Percentiles rank a stretch among this genome's conserved stretches.
These are phyloP conservation scores for Crypturellus tataupa DNA, from an alignment of 2,797 vertebrate genomes.

Conservation along the genomic window DNA sequence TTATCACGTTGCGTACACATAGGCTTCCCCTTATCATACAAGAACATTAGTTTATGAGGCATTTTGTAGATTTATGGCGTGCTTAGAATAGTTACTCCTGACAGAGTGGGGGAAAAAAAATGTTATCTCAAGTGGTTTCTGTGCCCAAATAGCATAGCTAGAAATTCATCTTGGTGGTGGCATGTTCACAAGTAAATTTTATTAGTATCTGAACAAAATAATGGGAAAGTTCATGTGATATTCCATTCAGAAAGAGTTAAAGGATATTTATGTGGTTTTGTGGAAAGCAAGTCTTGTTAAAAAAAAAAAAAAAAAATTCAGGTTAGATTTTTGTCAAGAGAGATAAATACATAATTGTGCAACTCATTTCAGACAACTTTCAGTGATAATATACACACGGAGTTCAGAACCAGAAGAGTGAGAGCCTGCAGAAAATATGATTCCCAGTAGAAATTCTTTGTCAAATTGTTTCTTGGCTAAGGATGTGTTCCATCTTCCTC, in stretches of 20 bases:
- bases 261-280: neutral
- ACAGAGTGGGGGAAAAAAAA: neutral
- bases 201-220: neutral
- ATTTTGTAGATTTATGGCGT: neutral
- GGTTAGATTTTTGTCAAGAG: slow-evolving; percentile 5
- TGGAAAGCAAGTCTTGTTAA: neutral
- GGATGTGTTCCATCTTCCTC: neutral
- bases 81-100: neutral
- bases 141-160: fast-evolving
- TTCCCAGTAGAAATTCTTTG: neutral
- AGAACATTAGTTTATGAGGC: fast-evolving
- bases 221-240: neutral
- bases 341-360: neutral
- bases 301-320: neutral
- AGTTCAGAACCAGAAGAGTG: neutral
- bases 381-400: neutral
- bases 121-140: neutral
- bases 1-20: neutral
- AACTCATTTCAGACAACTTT: neutral
- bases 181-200: neutral
- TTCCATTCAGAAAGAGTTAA: neutral
- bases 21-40: neutral
- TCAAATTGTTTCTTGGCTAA: neutral
- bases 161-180: fast-evolving
- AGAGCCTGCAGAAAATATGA: neutral